A percentile compares a stretch with the other conserved stretches of the same genome.
Evolutionary conservation across 2,113 vertebrate genomes (phyloP).

Genomic region (Paratilapia polleni): DNA sequence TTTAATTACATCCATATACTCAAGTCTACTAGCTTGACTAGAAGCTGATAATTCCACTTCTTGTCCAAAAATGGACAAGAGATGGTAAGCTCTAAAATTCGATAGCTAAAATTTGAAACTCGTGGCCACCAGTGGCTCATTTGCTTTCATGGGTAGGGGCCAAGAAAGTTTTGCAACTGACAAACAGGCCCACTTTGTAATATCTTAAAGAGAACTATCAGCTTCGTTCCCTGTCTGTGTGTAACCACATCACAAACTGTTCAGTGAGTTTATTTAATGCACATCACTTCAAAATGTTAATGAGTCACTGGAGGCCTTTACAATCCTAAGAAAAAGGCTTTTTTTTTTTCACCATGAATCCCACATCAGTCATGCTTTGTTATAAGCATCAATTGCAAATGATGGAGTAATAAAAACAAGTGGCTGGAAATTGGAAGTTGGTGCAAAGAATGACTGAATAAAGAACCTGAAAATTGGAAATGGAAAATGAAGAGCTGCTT

Average conservation of each 20-base stretch:
- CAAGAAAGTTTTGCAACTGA: background rate
- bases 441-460: constrained; percentile 1
- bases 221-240: background rate
- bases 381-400: constrained; percentile 4
- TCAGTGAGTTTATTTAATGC: background rate
- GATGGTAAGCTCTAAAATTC: background rate
- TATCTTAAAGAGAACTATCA: too few species aligned
- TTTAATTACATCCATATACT: background rate
- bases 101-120: background rate
- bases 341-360: background rate
- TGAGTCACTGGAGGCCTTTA: background rate
- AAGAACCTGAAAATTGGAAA: constrained; percentile 29
- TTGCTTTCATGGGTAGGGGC: background rate
- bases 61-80: background rate
- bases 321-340: background rate
- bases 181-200: background rate
- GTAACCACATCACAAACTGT: background rate
- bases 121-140: background rate
- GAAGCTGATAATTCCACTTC: background rate
- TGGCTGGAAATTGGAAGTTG: constrained; percentile 7
- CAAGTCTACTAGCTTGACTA: background rate
- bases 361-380: background rate
- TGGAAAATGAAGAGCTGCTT: background rate
- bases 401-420: constrained; percentile 11
- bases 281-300: constrained; percentile 2